Evolutionary conservation across 2,797 vertebrate genomes (phyloP).

Genomic region (Schizopygopsis pylzovi): DNA sequence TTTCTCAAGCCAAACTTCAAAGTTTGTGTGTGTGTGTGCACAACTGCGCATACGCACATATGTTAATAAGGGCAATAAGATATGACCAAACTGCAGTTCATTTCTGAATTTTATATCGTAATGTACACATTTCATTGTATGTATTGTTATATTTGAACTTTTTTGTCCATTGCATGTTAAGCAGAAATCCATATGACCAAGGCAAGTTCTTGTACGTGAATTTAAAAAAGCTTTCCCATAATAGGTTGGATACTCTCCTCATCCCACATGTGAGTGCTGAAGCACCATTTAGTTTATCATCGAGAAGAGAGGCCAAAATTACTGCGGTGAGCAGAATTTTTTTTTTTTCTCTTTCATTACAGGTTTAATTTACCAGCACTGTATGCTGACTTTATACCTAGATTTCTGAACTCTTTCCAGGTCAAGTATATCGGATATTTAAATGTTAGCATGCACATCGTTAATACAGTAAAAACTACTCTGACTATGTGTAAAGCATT

Average conservation of each 20-base stretch:
- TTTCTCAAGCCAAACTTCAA: not conserved
- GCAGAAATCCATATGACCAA: not conserved
- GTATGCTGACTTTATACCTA: not conserved
- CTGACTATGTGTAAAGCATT: no score
- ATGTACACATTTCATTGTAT: not conserved
- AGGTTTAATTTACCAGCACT: not conserved
- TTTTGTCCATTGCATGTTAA: not conserved
- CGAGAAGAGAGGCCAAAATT: not conserved
- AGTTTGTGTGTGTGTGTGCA: not conserved
- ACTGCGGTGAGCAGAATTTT: not conserved
- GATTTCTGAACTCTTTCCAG: not conserved
- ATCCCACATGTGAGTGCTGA: not conserved
- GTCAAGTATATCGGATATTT: not conserved
- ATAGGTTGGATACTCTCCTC: constrained; percentile 51
- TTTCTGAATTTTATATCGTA: not conserved
- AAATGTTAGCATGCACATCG: no score
- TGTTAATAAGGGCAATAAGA: not conserved
- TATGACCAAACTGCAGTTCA: not conserved
- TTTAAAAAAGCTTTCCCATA: not conserved
- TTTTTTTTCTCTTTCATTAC: not conserved
- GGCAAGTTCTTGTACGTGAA: not conserved
- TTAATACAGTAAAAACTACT: not conserved
- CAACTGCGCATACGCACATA: no score
- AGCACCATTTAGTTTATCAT: not conserved
- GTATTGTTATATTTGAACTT: not conserved